These are phyloP conservation scores for Conger conger DNA, from an alignment of 2,113 vertebrate species.

Conservation along the genomic window DNA sequence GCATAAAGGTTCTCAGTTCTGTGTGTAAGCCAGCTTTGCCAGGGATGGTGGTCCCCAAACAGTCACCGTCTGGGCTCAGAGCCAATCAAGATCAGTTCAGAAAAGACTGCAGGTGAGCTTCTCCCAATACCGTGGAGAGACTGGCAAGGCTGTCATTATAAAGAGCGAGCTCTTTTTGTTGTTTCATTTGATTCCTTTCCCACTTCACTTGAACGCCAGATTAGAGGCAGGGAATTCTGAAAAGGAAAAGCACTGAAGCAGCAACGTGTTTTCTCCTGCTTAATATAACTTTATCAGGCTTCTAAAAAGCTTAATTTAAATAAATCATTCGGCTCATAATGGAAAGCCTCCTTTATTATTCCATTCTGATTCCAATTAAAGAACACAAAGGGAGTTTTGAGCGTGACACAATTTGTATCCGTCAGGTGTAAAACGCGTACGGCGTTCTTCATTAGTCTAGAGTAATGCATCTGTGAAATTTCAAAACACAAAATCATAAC, in stretches of 20 bases:
- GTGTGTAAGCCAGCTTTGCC: neutral
- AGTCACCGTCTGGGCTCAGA: neutral
- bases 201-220: slow-evolving; percentile 23
- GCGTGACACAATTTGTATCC: slow-evolving; percentile 16
- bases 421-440: slow-evolving; percentile 40
- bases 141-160: neutral
- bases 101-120: neutral
- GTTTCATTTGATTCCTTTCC: neutral
- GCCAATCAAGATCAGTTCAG: neutral
- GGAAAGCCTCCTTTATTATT: slow-evolving; percentile 32
- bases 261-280: slow-evolving; percentile 5
- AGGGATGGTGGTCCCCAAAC: neutral
- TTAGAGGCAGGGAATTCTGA: slow-evolving; percentile 18
- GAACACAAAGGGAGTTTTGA: slow-evolving; percentile 37
- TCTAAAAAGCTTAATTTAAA: slow-evolving; percentile 45
- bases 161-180: neutral
- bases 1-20: neutral
- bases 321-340: slow-evolving; percentile 42
- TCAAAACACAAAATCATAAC: slow-evolving; percentile 5
- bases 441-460: slow-evolving; percentile 27
- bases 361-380: slow-evolving; percentile 40
- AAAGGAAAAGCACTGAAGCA: slow-evolving; percentile 16
- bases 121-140: neutral
- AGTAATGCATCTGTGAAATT: slow-evolving; percentile 23
- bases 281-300: slow-evolving; percentile 38